phyloP scores from a whole-genome alignment of 2,797 vertebrate species.

The Myotis daubentonii region DNA sequence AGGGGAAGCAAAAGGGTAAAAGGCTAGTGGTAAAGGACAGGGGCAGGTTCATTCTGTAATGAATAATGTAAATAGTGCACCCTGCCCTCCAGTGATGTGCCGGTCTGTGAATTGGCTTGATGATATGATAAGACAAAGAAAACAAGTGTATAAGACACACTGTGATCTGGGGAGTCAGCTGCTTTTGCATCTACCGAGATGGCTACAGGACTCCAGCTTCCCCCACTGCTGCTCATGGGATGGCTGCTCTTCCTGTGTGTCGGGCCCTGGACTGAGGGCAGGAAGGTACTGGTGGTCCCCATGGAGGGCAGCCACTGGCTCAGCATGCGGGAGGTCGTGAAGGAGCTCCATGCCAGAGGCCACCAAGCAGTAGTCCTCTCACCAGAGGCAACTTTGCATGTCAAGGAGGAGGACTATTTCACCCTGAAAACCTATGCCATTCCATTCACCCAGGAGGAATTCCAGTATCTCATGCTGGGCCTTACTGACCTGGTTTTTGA shows the following conservation, averaged over 20 bases:
- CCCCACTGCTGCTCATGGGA: fast-evolving
- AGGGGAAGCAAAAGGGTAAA: background rate
- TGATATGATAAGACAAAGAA: background rate
- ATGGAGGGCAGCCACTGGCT: slow-evolving; percentile 74
- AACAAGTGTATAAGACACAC: fast-evolving
- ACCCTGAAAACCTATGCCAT: slow-evolving; percentile 76
- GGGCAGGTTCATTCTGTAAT: background rate
- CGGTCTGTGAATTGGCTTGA: background rate
- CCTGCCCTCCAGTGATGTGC: background rate
- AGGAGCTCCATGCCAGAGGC: slow-evolving; percentile 86
- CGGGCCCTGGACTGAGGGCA: background rate
- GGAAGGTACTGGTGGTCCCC: slow-evolving; percentile 85
- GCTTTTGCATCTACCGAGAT: background rate
- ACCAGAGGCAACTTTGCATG: slow-evolving; percentile 82
- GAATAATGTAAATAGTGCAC: background rate
- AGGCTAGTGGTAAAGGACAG: background rate
- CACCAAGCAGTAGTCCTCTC: slow-evolving; percentile 87
- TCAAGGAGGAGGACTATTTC: slow-evolving; percentile 78
- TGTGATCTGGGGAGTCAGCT: fast-evolving
- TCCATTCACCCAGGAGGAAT: slow-evolving; percentile 74
- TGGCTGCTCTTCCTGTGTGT: slow-evolving; percentile 64
- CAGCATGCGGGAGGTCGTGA: slow-evolving; percentile 81
- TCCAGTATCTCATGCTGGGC: fast-evolving
- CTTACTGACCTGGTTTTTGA: fast-evolving
- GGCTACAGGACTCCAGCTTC: fast-evolving